phyloP scores from a whole-genome alignment of 2,888 invertebrate species.

The Polydrusus tereticollis region DNA sequence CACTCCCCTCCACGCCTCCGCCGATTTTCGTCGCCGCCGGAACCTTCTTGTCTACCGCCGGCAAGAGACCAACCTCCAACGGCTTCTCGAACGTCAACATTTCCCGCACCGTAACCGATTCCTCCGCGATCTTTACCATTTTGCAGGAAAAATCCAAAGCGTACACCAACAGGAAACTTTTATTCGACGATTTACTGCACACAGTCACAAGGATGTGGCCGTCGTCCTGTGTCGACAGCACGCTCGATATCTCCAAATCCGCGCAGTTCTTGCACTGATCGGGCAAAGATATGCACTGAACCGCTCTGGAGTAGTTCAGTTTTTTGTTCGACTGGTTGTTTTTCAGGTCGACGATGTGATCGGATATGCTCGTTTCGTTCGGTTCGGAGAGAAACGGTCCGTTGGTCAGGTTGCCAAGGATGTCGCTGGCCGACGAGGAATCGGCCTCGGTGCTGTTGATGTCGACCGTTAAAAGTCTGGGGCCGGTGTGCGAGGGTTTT shows the following conservation, averaged over 20 bases:
- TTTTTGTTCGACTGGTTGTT: conserved; percentile 62
- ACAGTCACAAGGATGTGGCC: conserved; percentile 76
- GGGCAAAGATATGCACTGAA: conserved; percentile 73
- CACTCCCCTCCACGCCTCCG: conserved; percentile 68
- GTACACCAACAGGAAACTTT: conserved; percentile 71
- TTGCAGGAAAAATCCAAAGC: conserved; percentile 68
- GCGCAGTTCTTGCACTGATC: conserved; percentile 68
- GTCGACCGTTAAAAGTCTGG: conserved; percentile 61
- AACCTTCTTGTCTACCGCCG: conserved; percentile 66
- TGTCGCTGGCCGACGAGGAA: conserved; percentile 55
- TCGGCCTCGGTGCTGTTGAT: conserved; percentile 61
- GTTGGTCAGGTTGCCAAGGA: conserved; percentile 29
- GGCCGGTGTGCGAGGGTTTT: conserved; percentile 60
- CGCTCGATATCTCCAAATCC: conserved; percentile 69
- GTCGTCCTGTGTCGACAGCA: conserved; percentile 79
- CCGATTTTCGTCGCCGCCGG: conserved; percentile 53
- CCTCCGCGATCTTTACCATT: conserved; percentile 71
- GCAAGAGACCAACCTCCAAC: conserved; percentile 78
- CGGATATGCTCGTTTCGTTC: conserved; percentile 63
- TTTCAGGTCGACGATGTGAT: conserved; percentile 66
- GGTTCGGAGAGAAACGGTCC: conserved; percentile 26
- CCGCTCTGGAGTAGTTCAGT: conserved; percentile 67
- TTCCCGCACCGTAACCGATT: conserved; percentile 74
- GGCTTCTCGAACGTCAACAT: conserved; percentile 77
- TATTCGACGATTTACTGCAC: conserved; percentile 56